Base-by-base conservation (phyloP, 2,113 vertebrate species). In the Cebidichthys violaceus region DNA sequence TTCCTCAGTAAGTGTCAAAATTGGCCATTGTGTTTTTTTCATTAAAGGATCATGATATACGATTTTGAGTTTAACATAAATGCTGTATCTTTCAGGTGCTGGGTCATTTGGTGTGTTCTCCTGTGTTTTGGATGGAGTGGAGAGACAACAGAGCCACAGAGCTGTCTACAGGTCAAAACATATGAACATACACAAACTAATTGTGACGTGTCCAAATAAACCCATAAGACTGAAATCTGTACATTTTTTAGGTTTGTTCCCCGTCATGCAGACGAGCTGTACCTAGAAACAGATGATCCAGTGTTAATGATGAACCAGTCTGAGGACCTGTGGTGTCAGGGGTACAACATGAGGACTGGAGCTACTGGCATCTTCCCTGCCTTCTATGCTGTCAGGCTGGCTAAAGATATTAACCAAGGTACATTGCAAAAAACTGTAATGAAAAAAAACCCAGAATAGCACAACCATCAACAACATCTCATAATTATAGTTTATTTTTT, bases 331-430 rank as follows among this genome's bases (percentile, higher is more conserved):
- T 99, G 98, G 98, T 99, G 96, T 90, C 95, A 97, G 2, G 98
- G 97, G 17, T 99, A 98, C 94, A 99, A 99, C 93, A 99, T 99
- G 98, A 95, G 98, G 27, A 99, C 97, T 0, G 98, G 98, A 1
- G 94, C 97, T 82, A 90, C 95, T 0, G 98, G 98, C 2, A 96
- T 99, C 82, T 99, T 99, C 71, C 98, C 98, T 0, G 96, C 97
- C n/a, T 99, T 97, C 93, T 99, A 99, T 0, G 96, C 96, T 10
- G 96, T 97, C 2, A 95, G 94, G 24, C 94, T 98, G 2, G 93
- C 87, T 45, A 93, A 89, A 89, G 92, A 96, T 17, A 45, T 41
- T 10, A 71, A 61, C 54, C 92, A 92, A 85, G 94, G 94, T 95
- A 78, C 3, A 5, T 1, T 35, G 6, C 22, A 29, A 18, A 27